Evolutionary conservation across 2,797 vertebrate genomes (phyloP), one percentile per base, ranked within the genome.

Genomic region (Bovichtus diacanthus): DNA sequence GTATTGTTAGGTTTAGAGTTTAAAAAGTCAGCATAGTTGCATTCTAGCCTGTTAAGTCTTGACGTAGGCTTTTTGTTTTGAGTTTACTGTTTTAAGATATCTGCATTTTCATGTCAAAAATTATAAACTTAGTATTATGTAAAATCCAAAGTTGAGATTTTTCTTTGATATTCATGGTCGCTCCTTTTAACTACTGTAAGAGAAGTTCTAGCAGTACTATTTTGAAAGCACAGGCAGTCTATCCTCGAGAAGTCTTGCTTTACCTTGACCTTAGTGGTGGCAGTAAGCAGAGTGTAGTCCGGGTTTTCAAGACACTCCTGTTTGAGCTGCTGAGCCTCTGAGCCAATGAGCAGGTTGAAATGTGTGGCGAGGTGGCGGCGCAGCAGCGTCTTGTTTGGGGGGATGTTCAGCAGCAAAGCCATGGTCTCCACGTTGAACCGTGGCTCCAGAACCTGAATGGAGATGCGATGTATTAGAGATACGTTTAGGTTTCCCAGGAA

Each of bases 351-450:
- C 70, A 98, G 94, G 85, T 95, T 98, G 92, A 99, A 99, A 81
- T 99, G 97, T n/a, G 98, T 99, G 2, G 96, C 98, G 68, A 99
- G 89, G 88, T 99, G 98, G 31, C 98, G 95, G 29, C 98, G 94
- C 90, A 99, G 93, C 31, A 99, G 94, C 0, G 98, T 99, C 91
- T 99, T 99, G 89, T 97, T 99, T 1, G 98, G 97, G 4, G 98
- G 98, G 90, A 99, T 99, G 91, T 99, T 99, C 61, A 99, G 90
- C 81, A 99, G 88, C 91, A 99, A 93, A 1, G 98, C 98, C 97
- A 99, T 97, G 9, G 98, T 97, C 93, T 99, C 98, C 12, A 99
- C 97, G 0, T 99, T 99, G 88, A 99, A 99, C 64, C 98, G 96
- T 15, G 98, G 97, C 88, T 99, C 98, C 73, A 99, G 92, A 54